Percentiles rank a stretch among this genome's conserved stretches.
Evolutionary conservation across 2,797 vertebrate genomes (phyloP).

Genomic region (Oryzias sinensis): DNA sequence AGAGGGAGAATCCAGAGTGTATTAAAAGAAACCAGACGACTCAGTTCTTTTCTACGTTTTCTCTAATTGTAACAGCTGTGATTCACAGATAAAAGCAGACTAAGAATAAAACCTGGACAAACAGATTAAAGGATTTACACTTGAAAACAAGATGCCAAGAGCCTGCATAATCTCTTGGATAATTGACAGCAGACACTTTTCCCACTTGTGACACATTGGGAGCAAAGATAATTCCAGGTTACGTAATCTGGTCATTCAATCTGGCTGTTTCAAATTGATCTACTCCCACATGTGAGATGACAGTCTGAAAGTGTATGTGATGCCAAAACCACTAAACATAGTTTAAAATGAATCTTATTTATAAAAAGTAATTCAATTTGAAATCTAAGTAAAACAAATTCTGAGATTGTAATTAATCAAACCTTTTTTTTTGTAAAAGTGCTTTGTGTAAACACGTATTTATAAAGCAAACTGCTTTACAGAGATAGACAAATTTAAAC

Average conservation of each 20-base stretch:
- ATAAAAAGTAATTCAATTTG: no score
- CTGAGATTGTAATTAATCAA: no score
- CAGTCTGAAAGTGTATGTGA: conserved; percentile 11
- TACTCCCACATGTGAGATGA: conserved; percentile 46
- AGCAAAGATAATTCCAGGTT: conserved; percentile 51
- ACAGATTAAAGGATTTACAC: neutral
- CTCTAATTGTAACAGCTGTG: no score
- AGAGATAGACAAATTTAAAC: no score
- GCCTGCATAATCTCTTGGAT: conserved; percentile 21
- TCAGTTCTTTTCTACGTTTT: no score
- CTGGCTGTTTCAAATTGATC: conserved; percentile 33
- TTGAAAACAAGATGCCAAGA: conserved; percentile 16
- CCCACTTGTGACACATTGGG: conserved; percentile 46
- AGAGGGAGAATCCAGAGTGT: neutral
- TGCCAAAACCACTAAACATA: neutral
- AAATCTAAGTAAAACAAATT: no score
- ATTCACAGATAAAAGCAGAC: neutral
- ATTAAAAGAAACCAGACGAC: no score
- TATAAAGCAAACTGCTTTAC: no score
- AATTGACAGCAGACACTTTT: conserved; percentile 41
- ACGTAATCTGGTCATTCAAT: conserved; percentile 47
- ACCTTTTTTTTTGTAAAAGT: no score
- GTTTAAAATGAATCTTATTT: no score
- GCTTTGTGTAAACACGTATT: no score
- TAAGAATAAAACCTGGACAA: no score